Conservation (phyloP, 2,888 invertebrate genomes). For the Parnassius mnemosyne region DNA sequence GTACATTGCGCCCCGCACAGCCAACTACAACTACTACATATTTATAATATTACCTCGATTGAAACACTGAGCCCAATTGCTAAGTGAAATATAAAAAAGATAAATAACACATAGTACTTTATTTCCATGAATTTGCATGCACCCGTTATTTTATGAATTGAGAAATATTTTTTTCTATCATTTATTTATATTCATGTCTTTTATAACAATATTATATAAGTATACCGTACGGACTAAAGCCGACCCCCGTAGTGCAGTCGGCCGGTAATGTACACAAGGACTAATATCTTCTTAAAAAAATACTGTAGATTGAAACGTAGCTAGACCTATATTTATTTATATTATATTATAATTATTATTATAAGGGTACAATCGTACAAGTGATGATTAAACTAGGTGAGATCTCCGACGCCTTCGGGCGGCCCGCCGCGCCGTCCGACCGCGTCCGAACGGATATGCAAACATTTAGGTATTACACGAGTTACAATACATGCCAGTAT, state of each 20-base stretch:
- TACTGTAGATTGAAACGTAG: slow-evolving; percentile 81
- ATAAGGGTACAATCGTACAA: slow-evolving; percentile 76
- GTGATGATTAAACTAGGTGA: slow-evolving; percentile 78
- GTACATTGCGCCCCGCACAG: slow-evolving; percentile 23
- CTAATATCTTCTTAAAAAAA: slow-evolving; percentile 81
- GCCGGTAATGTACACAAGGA: slow-evolving; percentile 76
- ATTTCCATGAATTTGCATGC: slow-evolving; percentile 77
- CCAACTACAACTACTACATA: slow-evolving; percentile 37
- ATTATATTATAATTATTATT: slow-evolving; percentile 56
- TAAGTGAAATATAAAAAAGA: slow-evolving; percentile 79
- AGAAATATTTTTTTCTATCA: slow-evolving; percentile 73
- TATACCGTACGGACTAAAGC: slow-evolving; percentile 75
- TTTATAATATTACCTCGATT: slow-evolving; percentile 46
- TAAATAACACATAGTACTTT: slow-evolving; percentile 78
- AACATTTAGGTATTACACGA: slow-evolving; percentile 59
- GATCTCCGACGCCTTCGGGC: slow-evolving; percentile 76
- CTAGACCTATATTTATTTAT: slow-evolving; percentile 77
- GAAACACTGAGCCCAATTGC: slow-evolving; percentile 72
- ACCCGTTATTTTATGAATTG: slow-evolving; percentile 78
- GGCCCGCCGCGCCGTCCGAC: slow-evolving; percentile 71
- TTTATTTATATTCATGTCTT: slow-evolving; percentile 77
- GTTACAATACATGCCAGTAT: slow-evolving; percentile 67
- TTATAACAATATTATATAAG: slow-evolving; percentile 72
- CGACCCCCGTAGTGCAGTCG: slow-evolving; percentile 63
- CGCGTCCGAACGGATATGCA: slow-evolving; percentile 78